Evolutionary conservation across 2,797 vertebrate species (phyloP), one percentile per base, ranked within the genome.

Genomic region (Halcyon leucocephala): DNA sequence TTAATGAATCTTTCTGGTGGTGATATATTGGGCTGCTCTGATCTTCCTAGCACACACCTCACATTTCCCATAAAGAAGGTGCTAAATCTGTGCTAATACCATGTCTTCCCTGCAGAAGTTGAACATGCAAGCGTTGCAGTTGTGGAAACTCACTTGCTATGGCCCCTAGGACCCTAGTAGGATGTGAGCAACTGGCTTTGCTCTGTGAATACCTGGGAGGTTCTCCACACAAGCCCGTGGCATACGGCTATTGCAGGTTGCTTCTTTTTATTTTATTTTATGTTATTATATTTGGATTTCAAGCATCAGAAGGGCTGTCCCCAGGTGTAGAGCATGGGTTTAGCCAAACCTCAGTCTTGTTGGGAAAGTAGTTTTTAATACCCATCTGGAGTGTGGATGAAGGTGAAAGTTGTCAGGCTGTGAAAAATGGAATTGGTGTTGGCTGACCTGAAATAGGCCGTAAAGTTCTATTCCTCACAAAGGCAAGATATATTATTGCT

Each of bases 401-500:
- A 98, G 98, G 98, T 98, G 98, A 98, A 98, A 98, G 96, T 97
- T 98, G 98, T 98, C 98, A 98, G 98, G 97, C 97, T 97, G 97
- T 98, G 98, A 98, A 98, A 98, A 98, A 98, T 97, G 97, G 96
- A 97, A 97, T 97, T 97, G 52, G 97, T 96, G 97, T 97, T 97
- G 97, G 97, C 97, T 98, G 98, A 97, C 98, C 98, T 98, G 97
- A 97, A 98, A 98, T 96, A 97, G 97, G 97, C 97, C 35, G 93
- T 98, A 98, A 98, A 98, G 98, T 98, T 98, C 98, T 98, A 91
- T 97, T 98, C 98, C 96, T 97, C 97, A 97, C 98, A 96, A 97
- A 98, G 97, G 98, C 97, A 98, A 98, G 98, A 98, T 98, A 98
- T 98, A 98, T 98, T 98, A 98, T 98, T 98, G 98, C 98, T 97